A percentile compares a stretch with the other conserved stretches of the same genome.
Conservation (phyloP, 2,888 invertebrate species). For the Lasiommata megera region DNA sequence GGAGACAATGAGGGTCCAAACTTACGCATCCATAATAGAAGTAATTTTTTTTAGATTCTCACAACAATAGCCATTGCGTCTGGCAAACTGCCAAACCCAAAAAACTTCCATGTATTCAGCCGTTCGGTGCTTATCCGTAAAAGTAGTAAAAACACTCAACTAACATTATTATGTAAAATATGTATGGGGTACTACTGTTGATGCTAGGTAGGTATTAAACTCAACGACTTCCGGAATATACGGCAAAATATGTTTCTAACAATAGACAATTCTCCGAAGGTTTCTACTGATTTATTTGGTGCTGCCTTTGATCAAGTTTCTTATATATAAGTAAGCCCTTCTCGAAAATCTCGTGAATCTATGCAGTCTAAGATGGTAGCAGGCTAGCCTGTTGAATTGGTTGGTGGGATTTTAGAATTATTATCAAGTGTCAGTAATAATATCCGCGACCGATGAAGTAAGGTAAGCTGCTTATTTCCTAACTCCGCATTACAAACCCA, state of each 20-base stretch:
- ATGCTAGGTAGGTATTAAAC: conserved; percentile 2
- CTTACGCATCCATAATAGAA: no score
- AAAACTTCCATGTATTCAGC: not conserved
- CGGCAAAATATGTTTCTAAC: not conserved
- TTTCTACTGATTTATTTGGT: not conserved
- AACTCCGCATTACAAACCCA: no score
- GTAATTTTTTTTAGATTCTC: not conserved
- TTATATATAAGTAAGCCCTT: no score
- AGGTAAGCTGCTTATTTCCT: no score
- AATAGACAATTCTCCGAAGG: not conserved
- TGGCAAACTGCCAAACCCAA: not conserved
- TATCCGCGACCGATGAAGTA: no score
- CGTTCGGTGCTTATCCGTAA: conserved; percentile 3
- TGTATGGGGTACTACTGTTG: not conserved
- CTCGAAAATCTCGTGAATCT: no score
- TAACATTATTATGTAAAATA: not conserved
- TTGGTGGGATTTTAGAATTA: no score
- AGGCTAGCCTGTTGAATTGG: no score
- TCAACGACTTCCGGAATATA: not conserved
- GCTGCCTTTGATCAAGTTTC: no score
- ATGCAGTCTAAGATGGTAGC: no score
- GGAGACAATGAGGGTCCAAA: no score
- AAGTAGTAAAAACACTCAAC: conserved; percentile 5
- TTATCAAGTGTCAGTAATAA: no score
- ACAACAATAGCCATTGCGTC: not conserved